A percentile compares a stretch with the other conserved stretches of the same genome.
phyloP scores from a whole-genome alignment of 2,888 invertebrate species.

The Apamea crenata region DNA sequence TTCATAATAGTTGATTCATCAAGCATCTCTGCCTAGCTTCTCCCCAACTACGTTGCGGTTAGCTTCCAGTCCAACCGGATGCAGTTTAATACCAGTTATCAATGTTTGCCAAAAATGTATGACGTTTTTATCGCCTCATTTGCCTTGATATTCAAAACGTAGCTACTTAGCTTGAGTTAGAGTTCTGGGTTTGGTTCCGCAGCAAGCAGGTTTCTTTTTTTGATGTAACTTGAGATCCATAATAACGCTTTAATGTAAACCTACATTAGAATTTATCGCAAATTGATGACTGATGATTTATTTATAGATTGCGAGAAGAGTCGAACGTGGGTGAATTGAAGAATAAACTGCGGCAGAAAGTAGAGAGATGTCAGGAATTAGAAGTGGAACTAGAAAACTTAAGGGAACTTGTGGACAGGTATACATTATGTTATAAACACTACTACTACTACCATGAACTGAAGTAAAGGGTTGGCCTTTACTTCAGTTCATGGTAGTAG shows the following conservation, averaged over 20 bases:
- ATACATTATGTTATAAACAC: background rate
- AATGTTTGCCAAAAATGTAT: background rate
- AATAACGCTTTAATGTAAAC: background rate
- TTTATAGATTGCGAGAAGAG: slow-evolving; percentile 81
- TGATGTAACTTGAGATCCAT: background rate
- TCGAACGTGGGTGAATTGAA: slow-evolving; percentile 85
- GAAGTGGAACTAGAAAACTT: slow-evolving; percentile 87
- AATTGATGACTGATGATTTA: background rate
- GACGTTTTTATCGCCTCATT: background rate
- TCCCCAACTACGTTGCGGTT: background rate
- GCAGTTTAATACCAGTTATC: no score
- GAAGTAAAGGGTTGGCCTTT: background rate
- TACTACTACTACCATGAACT: background rate
- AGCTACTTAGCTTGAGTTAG: background rate
- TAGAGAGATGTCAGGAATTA: slow-evolving; percentile 84
- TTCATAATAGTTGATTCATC: background rate
- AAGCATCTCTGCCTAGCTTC: background rate
- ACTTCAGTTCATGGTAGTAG: no score
- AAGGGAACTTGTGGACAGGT: slow-evolving; percentile 87
- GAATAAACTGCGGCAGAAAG: slow-evolving; percentile 83
- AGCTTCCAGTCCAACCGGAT: background rate
- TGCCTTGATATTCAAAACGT: background rate
- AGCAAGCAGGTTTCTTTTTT: background rate
- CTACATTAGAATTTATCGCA: background rate
- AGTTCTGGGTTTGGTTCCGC: background rate